Evolutionary conservation across 2,888 invertebrate genomes (phyloP), one percentile per base, ranked within the genome.

Genomic region (Encarsia formosa): DNA sequence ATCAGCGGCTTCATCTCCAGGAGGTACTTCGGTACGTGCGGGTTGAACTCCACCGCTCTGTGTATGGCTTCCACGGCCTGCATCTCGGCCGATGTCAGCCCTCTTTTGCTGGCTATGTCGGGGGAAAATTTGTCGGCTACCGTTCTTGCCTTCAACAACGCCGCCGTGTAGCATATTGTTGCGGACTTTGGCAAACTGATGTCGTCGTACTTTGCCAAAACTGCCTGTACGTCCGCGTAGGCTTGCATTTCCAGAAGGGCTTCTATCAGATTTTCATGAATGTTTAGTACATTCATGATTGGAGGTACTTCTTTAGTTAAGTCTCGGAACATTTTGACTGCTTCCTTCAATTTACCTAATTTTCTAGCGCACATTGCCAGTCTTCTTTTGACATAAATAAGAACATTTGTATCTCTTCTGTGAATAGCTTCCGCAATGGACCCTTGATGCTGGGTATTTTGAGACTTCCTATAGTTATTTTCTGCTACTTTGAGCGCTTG

Each of bases 361-460:
- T 95, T 93, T 51, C 97, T 81, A 26, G 94, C 91, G 77, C 96
- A 97, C 96, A 97, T 96, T n/a, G 96, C 98, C 55, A 95, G 76
- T 57, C 98, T 81, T 49, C 97, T 81, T 75, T 92, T 90, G 49
- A 96, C 88, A 74, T 97, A 98, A 68, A 96, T 94, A 56, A 96
- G 76, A 31, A 97, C 91, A 73, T 94, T 94, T 52, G 91, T 88
- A 74, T 97, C 94, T 61, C 97, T 80, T 48, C 62, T 62, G 68
- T 91, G 90, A 63, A 86, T 80, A 2, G 86, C 81, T 70, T 92
- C 91, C 64, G 86, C 83, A 47, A 82, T 70, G 2, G 82, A 69
- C 9, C 87, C 87, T 69, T 88, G 87, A 72, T 91, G 88, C 65
- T 89, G 88, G 9, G 82, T 78, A 56, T 84, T 82, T 70, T 91